Conservation (phyloP, 1,140 invertebrate species). For the Drosophila sturtevanti region DNA sequence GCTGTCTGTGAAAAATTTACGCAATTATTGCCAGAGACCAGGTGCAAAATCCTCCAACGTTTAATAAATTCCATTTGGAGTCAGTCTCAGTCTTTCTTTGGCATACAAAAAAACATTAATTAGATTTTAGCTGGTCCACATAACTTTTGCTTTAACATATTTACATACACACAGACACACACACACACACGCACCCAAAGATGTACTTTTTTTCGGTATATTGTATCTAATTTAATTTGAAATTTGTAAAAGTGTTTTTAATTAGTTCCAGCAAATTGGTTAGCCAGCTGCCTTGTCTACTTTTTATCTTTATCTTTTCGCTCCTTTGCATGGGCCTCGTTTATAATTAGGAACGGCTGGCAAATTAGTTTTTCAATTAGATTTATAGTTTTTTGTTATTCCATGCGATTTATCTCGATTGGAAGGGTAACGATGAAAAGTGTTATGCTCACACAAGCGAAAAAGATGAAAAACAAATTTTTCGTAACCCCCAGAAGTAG, state of each 20-base stretch:
- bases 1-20: constrained; percentile 69
- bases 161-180: constrained; percentile 23
- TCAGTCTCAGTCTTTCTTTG: constrained; percentile 11
- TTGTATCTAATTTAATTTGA: constrained; percentile 3
- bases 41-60: constrained; percentile 10
- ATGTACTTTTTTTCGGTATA: constrained; percentile 25
- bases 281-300: constrained; percentile 33
- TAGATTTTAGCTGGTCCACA: constrained; percentile 45
- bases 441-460: constrained; percentile 23
- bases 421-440: neutral
- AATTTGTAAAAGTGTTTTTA: constrained; percentile 70
- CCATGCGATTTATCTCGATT: neutral
- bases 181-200: constrained; percentile 41
- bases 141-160: constrained; percentile 35
- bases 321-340: too few relatives aligned
- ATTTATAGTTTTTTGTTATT: constrained; percentile 66
- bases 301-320: neutral
- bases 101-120: constrained; percentile 34
- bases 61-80: constrained; percentile 51
- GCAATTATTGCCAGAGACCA: constrained; percentile 60
- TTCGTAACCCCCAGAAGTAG: constrained; percentile 8
- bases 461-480: neutral
- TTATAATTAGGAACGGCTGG: constrained; percentile 27
- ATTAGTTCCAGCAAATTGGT: constrained; percentile 72
- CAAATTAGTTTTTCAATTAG: constrained; percentile 73